Percentiles rank a stretch among this genome's conserved stretches.
Evolutionary conservation across 2,888 invertebrate species (phyloP).

Genomic region (Gonocerus acuteangulatus): DNA sequence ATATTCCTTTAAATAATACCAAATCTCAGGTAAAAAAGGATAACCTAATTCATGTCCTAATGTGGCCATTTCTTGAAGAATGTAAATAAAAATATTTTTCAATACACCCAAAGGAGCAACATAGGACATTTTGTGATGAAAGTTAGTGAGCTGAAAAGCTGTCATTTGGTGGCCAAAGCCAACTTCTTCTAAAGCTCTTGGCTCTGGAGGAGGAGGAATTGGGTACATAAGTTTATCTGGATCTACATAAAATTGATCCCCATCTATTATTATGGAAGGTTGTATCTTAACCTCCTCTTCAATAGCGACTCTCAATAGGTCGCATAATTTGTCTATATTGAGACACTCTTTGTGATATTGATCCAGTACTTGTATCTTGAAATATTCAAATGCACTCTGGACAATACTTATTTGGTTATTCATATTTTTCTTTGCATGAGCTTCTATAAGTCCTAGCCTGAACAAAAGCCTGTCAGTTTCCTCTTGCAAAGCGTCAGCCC

Average conservation of each 20-base stretch:
- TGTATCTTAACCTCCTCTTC: conserved; percentile 48
- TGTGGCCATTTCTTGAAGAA: conserved; percentile 29
- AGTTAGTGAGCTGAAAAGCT: conserved; percentile 39
- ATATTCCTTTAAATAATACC: conserved; percentile 28
- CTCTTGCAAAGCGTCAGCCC: conserved; percentile 51
- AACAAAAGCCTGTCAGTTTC: conserved; percentile 50
- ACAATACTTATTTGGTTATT: conserved; percentile 46
- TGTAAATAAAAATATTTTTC: conserved; percentile 24
- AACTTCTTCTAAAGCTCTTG: conserved; percentile 31
- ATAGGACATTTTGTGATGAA: conserved; percentile 23
- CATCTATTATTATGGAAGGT: conserved; percentile 47
- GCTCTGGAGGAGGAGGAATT: conserved; percentile 29
- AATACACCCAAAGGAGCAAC: conserved; percentile 32
- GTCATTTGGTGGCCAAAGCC: conserved; percentile 37
- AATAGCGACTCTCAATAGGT: conserved; percentile 42
- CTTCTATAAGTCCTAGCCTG: conserved; percentile 44
- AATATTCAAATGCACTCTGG: conserved; percentile 47
- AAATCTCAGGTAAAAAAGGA: conserved; percentile 30
- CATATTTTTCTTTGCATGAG: conserved; percentile 46
- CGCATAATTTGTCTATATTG: conserved; percentile 42
- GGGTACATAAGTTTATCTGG: conserved; percentile 44
- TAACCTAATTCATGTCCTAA: conserved; percentile 29
- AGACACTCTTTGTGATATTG: conserved; percentile 44
- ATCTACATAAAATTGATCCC: conserved; percentile 49
- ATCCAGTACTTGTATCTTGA: conserved; percentile 48